These are phyloP conservation scores for Himantopus leucocephalus DNA, from an alignment of 2,113 vertebrate genomes.

Conservation along the genomic window DNA sequence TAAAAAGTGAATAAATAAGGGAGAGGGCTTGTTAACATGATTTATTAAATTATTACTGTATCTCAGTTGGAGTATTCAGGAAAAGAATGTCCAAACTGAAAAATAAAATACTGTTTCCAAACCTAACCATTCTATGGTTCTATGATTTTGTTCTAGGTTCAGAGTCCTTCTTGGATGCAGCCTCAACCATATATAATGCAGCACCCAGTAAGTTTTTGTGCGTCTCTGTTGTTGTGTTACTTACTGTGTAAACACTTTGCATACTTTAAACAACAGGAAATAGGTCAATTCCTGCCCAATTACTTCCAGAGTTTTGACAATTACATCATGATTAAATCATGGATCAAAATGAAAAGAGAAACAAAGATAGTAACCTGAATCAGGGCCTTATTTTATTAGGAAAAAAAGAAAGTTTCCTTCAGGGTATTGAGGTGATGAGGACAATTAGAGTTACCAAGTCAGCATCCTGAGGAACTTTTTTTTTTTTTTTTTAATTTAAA, in stretches of 20 bases:
- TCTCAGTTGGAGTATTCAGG: background rate
- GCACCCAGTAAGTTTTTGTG: slow-evolving; percentile 89
- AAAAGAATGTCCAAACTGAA: background rate
- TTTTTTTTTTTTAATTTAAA: background rate
- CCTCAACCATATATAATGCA: slow-evolving; percentile 97
- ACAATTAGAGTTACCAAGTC: background rate
- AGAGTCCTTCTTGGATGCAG: slow-evolving; percentile 96
- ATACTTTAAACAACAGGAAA: background rate
- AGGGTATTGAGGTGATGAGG: background rate
- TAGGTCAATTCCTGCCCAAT: background rate
- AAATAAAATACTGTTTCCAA: background rate
- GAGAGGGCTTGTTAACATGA: background rate
- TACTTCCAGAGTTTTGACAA: background rate
- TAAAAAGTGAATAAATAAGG: slow-evolving; percentile 20
- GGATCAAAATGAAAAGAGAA: background rate
- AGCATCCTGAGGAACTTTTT: background rate
- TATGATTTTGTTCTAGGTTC: slow-evolving; percentile 80
- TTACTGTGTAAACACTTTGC: background rate
- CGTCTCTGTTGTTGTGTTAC: background rate
- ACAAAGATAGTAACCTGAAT: background rate
- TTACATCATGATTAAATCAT: background rate
- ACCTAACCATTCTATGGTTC: no score
- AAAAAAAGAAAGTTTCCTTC: background rate
- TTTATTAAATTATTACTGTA: background rate
- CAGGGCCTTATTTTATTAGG: background rate